Base-by-base conservation (phyloP, 2,888 invertebrate species). In the Tinea trinotella region DNA sequence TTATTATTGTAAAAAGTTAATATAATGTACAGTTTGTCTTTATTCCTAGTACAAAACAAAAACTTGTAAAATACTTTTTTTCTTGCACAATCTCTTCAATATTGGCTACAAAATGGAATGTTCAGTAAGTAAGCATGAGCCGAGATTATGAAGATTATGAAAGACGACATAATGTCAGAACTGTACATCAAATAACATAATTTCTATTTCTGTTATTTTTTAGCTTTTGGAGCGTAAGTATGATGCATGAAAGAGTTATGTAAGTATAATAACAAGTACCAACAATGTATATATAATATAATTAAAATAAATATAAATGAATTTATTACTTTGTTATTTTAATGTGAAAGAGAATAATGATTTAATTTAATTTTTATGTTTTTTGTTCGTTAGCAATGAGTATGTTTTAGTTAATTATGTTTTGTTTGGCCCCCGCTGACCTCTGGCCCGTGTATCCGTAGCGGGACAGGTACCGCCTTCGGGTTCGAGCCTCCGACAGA, bases 391-490 rank as follows among this genome's bases (percentile, higher is more conserved):
- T 85, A 83, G 79, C 78, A 62, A 80, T 74, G 74, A 78, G 79
- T 81, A 78, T 80, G 74, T 84, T 86, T 82, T 76, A 76, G 75
- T 83, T 62, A 61, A 57, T 61, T 86, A 76, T 87, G 84, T 88
- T 89, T 86, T 87, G 79, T 88, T 88, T 89, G 80, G 81, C 76
- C 88, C 88, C 87, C 87, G 88, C 89, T 89, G 90, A 90, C 89
- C 89, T 89, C 87, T 89, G 88, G 87, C 90, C 90, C 90, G 89
- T 91, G 89, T 90, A 90, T 90, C 79, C 89, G 89, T 92, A 97
- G 97, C 94, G 96, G 89, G 96, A 96, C 91, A 94, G 93, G 91
- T 97, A 96, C 89, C 94, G 94, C 81, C 93, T 98, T 88, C 93
- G 93, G 89, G 97, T 98, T 84, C 94, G 94, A 88, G 98, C 98